Evolutionary conservation across 2,113 vertebrate species (phyloP), one percentile per base, ranked within the genome.

Genomic region (Pachycephala philippinensis): DNA sequence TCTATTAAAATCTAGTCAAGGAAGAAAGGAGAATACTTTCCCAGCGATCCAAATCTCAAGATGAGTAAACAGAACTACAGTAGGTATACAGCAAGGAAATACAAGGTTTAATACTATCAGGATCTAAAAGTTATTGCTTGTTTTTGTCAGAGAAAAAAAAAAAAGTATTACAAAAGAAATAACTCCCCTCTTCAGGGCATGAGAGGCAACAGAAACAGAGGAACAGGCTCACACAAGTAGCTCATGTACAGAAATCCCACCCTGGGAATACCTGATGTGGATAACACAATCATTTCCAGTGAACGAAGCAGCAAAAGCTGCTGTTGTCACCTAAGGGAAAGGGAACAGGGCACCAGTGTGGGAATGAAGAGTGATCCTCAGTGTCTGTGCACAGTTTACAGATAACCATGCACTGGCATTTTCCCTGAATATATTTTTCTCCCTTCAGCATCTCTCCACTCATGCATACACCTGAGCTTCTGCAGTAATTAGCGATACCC

Each of bases 1-100:
- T 92, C 80, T n/a, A 79, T 47, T 85, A 79, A 94, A 85, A 85
- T 52, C 39, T 40, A 78, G 26, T 63, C 26, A 64, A 59, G 37
- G 35, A 78, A 87, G 30, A 84, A 87, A 89, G 30, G 5, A 82
- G 31, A 81, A 11, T 75, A 64, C 64, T 89, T 91, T 78, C 65
- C n/a, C 28, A 87, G 37, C n/a, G 57, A 72, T 19, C 37, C 13
- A n/a, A 44, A 83, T 72, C 20, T 83, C 28, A 17, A 50, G 66
- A 61, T 49, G 31, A 88, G 15, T 72, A 65, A 90, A 85, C 3
- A 83, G 45, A 85, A 90, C 17, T 5, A 11, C 14, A 57, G 24
- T 10, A 91, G 33, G 30, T 35, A 68, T 22, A 57, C 8, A 23
- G 18, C 30, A 93, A 91, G 35, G 53, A 89, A 94, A 71, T 17